Evolutionary conservation across 2,113 vertebrate genomes (phyloP).

Genomic region (Peromyscus californicus): DNA sequence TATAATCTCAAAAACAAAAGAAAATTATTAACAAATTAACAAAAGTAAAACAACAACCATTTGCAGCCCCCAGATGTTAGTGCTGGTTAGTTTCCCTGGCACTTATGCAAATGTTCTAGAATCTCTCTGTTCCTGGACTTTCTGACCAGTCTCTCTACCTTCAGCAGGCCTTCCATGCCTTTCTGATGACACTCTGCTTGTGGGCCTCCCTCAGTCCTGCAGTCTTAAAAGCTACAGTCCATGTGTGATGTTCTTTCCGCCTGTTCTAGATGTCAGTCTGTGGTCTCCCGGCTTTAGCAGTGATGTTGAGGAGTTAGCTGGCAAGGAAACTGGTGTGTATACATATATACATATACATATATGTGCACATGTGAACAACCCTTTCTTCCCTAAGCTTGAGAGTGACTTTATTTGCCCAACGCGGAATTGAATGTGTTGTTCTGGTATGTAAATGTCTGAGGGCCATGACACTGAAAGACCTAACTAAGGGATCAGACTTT

Average conservation of each 20-base stretch:
- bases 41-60: neutral
- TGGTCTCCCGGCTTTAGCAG: neutral
- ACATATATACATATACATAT: neutral
- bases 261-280: rapidly evolving
- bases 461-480: neutral
- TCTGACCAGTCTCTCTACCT: neutral
- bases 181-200: neutral
- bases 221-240: no score
- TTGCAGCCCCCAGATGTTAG: neutral
- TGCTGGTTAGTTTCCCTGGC: neutral
- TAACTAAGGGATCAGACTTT: neutral
- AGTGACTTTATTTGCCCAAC: neutral
- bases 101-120: neutral
- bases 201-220: neutral
- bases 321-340: no score
- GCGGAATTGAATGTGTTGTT: neutral
- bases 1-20: neutral
- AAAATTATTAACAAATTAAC: no score
- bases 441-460: neutral
- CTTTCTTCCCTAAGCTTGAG: neutral
- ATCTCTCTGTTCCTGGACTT: neutral
- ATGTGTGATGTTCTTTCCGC: neutral
- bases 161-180: neutral
- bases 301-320: neutral
- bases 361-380: rapidly evolving